phyloP scores from a whole-genome alignment of 2,113 vertebrate species.

The Scatophagus argus region DNA sequence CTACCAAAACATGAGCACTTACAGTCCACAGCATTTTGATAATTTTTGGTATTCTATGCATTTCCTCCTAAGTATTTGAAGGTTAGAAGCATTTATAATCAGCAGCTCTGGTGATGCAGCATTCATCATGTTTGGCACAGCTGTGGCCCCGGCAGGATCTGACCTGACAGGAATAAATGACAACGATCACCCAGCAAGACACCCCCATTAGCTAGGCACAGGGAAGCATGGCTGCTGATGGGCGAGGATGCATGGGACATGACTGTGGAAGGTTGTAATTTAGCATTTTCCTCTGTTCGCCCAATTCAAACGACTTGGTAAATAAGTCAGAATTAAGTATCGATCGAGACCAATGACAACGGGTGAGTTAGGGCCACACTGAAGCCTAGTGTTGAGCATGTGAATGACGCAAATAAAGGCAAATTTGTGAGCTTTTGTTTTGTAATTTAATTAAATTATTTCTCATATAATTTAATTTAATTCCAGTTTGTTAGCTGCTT shows the following conservation, averaged over 20 bases:
- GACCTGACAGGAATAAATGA: slow-evolving; percentile 82
- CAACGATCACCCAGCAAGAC: slow-evolving; percentile 69
- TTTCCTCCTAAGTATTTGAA: slow-evolving; percentile 60
- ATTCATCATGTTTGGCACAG: slow-evolving; percentile 77
- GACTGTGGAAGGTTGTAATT: background rate
- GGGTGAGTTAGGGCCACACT: background rate
- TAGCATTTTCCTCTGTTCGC: slow-evolving; percentile 16
- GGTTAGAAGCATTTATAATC: slow-evolving; percentile 80
- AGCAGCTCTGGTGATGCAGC: slow-evolving; percentile 61
- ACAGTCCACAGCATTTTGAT: slow-evolving; percentile 39
- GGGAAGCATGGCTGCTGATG: slow-evolving; percentile 41
- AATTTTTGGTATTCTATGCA: slow-evolving; percentile 36
- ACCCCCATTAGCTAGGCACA: slow-evolving; percentile 71
- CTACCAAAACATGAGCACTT: background rate
- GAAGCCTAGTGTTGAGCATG: background rate
- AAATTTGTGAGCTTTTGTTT: too few species aligned
- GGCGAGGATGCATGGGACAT: background rate
- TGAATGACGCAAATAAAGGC: background rate
- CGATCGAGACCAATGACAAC: background rate
- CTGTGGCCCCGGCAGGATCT: slow-evolving; percentile 66
- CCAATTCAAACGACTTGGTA: background rate
- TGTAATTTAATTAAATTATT: too few species aligned
- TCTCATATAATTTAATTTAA: too few species aligned
- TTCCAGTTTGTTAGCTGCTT: background rate
- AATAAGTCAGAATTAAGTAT: slow-evolving; percentile 8